Evolutionary conservation across 2,797 vertebrate species (phyloP), one percentile per base, ranked within the genome.

Genomic region (Notolepis coatsorum): DNA sequence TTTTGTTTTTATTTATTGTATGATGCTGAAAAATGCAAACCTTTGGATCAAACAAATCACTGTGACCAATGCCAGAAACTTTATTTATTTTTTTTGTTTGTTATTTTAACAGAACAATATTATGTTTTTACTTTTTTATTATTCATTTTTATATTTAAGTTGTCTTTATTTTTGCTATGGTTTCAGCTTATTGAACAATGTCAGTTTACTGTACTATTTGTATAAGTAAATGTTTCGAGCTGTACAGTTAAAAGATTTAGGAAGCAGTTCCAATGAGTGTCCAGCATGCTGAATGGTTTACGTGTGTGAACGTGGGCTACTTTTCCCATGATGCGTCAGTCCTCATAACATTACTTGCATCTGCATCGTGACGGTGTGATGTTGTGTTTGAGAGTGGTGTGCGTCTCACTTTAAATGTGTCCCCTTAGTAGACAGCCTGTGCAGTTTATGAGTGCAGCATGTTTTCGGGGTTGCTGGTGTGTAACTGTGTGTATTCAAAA

Each of bases 31-130:
- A n/a, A 93, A 91, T 81, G 89, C 85, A 75, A 92, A 90, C 81
- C 89, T 93, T 93, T 93, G 89, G 90, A 94, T 96, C 93, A 95
- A 94, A 94, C 77, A 91, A 94, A 97, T 95, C 97, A 98, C 98
- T 99, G 98, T 99, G 97, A 98, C 90, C 90, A 90, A 93, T 84
- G 89, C 89, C 87, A 93, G 91, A 93, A 82, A 84, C 68, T 65
- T 79, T 84, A 80, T 74, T 79, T 52, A 82, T 88, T 73, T 65
- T 79, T 84, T 81, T 74, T 79, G 52, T 83, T 88, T 73, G 51
- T 73, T 55, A 53, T 20, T 66, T 55, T 84, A 47, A 81, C 46
- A 65, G 58, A 85, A 73, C 69, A 84, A 79, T 79, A 71, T 78
- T 69, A 58, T 64, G 51, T 89, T 90, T 68, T 76, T 84, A 86